phyloP scores from a whole-genome alignment of 2,888 invertebrate species.

The Chaetogeoica ovagalla region DNA sequence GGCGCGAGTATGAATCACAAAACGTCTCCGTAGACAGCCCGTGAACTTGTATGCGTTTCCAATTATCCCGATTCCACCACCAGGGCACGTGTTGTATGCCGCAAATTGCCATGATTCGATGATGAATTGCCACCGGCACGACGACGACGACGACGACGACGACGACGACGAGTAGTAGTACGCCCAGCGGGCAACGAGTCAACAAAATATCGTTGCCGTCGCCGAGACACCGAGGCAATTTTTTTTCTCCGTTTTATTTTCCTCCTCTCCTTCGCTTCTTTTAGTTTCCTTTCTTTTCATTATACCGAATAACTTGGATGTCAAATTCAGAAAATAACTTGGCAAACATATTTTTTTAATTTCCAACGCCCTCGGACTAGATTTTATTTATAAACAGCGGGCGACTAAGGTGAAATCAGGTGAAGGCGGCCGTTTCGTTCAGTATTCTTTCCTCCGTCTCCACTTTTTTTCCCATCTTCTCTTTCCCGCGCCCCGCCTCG shows the following conservation, averaged over 20 bases:
- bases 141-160: no score
- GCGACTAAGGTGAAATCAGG: conserved; percentile 51
- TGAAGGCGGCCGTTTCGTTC: conserved; percentile 34
- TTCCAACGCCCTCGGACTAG: conserved; percentile 52
- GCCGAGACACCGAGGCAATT: conserved; percentile 45
- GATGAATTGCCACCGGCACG: no score
- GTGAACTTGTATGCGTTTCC: conserved; percentile 7
- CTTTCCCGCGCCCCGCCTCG: background rate
- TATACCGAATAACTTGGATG: conserved; percentile 50
- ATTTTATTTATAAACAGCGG: conserved; percentile 53
- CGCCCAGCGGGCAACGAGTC: conserved; percentile 50
- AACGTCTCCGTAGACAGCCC: no score
- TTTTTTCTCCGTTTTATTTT: background rate
- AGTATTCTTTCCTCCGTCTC: background rate
- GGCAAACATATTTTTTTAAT: conserved; percentile 52
- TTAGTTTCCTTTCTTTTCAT: conserved; percentile 14
- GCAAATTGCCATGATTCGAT: no score
- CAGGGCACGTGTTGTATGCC: no score
- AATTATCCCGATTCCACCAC: background rate
- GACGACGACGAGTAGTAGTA: no score
- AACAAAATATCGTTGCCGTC: conserved; percentile 33
- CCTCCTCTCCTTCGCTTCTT: background rate
- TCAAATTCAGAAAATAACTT: conserved; percentile 53
- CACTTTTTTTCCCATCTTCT: background rate
- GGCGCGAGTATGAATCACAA: background rate